Conservation (phyloP, 1,140 invertebrate genomes). For the Drosophila aff. region DNA sequence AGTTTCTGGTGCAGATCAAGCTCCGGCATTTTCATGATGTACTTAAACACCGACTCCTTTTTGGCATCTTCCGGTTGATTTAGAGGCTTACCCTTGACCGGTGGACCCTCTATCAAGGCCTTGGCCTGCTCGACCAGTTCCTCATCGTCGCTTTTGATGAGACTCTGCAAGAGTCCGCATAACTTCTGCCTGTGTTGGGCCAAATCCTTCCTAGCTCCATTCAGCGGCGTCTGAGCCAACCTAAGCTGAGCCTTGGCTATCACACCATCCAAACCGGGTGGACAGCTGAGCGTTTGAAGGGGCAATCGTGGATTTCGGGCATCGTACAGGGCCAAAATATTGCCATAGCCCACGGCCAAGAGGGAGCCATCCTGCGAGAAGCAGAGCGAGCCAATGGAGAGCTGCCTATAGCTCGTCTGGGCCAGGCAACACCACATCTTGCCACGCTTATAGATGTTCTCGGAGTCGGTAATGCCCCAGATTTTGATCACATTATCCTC, state of each 20-base stretch:
- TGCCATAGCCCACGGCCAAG: slow-evolving; percentile 89
- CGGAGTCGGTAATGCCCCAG: slow-evolving; percentile 88
- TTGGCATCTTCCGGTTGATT: slow-evolving; percentile 12
- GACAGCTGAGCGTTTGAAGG: slow-evolving; percentile 85
- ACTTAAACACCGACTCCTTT: slow-evolving; percentile 57
- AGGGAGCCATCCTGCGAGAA: slow-evolving; percentile 93
- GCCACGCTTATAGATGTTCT: slow-evolving; percentile 86
- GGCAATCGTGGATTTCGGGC: slow-evolving; percentile 86
- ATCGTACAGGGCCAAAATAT: slow-evolving; percentile 90
- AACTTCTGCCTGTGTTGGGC: slow-evolving; percentile 64
- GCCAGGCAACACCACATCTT: slow-evolving; percentile 89
- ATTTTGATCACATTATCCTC: slow-evolving; percentile 90
- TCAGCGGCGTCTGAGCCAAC: slow-evolving; percentile 51
- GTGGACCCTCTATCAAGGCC: slow-evolving; percentile 45
- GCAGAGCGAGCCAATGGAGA: slow-evolving; percentile 86
- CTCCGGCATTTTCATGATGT: slow-evolving; percentile 77
- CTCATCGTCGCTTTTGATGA: slow-evolving; percentile 66
- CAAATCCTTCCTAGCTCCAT: slow-evolving; percentile 56
- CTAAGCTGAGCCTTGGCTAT: slow-evolving; percentile 68
- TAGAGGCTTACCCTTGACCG: slow-evolving; percentile 5
- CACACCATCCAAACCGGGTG: slow-evolving; percentile 68
- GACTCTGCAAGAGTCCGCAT: slow-evolving; percentile 52
- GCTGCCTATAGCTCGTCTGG: slow-evolving; percentile 88
- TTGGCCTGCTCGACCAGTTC: slow-evolving; percentile 64
- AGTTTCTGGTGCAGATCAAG: slow-evolving; percentile 76